phyloP scores from a whole-genome alignment of 2,113 vertebrate genomes.

The Sarotherodon lohbergeri region DNA sequence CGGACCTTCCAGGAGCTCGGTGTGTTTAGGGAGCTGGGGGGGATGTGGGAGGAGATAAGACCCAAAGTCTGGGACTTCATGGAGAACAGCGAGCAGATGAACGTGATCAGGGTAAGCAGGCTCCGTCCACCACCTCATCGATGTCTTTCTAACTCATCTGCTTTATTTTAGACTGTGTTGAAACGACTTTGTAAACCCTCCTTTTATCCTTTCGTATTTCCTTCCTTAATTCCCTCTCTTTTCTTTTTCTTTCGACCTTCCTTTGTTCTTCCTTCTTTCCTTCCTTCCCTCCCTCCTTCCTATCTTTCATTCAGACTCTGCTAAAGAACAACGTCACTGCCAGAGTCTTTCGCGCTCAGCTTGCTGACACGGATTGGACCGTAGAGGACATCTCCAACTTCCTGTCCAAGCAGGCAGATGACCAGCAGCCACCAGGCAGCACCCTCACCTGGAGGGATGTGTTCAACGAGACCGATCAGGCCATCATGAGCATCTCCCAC shows the following conservation, averaged over 20 bases:
- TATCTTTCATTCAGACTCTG: slow-evolving; percentile 67
- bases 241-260: not conserved
- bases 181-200: not conserved
- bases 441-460: slow-evolving; percentile 87
- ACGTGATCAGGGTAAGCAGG: slow-evolving; percentile 83
- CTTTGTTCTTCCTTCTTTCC: not conserved
- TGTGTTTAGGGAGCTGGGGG: slow-evolving; percentile 87
- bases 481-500: slow-evolving; percentile 85
- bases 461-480: slow-evolving; percentile 91
- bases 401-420: slow-evolving; percentile 77
- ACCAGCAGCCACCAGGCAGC: slow-evolving; percentile 46
- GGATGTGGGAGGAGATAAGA: slow-evolving; percentile 92
- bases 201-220: not conserved
- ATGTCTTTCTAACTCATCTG: not conserved
- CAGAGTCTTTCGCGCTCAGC: slow-evolving; percentile 69
- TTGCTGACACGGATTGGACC: slow-evolving; percentile 81
- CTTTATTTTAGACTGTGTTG: not conserved
- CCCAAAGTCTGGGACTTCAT: slow-evolving; percentile 91
- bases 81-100: slow-evolving; percentile 88
- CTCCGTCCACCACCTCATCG: not conserved
- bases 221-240: not conserved
- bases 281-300: not conserved
- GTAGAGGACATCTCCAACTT: slow-evolving; percentile 78
- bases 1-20: slow-evolving; percentile 94
- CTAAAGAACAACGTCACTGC: slow-evolving; percentile 77